Evolutionary conservation across 2,797 vertebrate genomes (phyloP), one percentile per base, ranked within the genome.

Genomic region (Spinus olivaceus): DNA sequence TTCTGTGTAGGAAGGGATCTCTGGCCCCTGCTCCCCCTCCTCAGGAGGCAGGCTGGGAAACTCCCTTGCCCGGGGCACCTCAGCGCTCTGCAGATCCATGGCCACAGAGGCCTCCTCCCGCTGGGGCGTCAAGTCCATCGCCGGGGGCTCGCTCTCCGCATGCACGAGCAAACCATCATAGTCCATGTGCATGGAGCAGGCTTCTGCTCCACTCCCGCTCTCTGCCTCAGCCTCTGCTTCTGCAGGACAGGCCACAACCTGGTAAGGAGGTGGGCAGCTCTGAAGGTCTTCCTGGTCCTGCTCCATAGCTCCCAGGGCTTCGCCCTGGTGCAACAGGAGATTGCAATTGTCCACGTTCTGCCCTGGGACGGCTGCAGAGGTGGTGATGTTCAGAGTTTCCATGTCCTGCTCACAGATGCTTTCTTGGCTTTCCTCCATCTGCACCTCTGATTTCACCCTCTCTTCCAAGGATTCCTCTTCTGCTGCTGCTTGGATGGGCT

Each of bases 361-460:
- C 61, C 92, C 88, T 5, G 94, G 96, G 72, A 84, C 66, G 0
- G 77, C 76, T 56, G 60, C 96, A 12, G 95, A 97, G 22, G 96
- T 53, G 42, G 95, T 90, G 69, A 96, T 93, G 9, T 93, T 97
- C 13, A 98, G 95, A 9, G 97, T 92, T 57, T 91, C 96, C 56
- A 98, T 92, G 41, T 97, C 94, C 50, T 97, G 95, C 37, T 97
- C 93, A 1, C 96, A 97, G 88, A 98, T 66, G 67, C 93, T 92
- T 0, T 97, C 94, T 3, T 95, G 96, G 72, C 89, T 96, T 46
- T 98, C 98, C 15, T 98, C 98, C 81, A 98, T 76, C 30, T 97
- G 98, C 10, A 98, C 98, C 94, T 99, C 99, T 1, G 98, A 98
- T 81, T 98, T 98, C 74, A 98, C 98, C 14, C 96, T 97, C 11